Percentiles rank a stretch among this genome's conserved stretches.
These are phyloP conservation scores for Scarus forsteni DNA, from an alignment of 2,797 vertebrate species.

Conservation along the genomic window DNA sequence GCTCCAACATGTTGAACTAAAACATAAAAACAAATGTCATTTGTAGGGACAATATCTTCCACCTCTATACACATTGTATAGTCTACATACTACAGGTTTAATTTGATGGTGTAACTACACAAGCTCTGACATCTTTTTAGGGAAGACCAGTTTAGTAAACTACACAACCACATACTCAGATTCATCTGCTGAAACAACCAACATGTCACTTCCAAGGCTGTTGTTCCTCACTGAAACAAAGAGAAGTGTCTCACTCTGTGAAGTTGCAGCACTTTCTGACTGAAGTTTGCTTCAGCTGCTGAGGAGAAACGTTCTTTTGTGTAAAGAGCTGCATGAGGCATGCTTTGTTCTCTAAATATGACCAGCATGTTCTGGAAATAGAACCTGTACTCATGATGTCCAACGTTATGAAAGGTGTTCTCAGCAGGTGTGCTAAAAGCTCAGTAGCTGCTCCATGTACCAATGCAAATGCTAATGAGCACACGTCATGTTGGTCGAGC, in stretches of 20 bases:
- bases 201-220: too few relatives aligned
- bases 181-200: too few relatives aligned
- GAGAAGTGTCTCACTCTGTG: background rate
- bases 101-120: too few relatives aligned
- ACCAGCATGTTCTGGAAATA: background rate
- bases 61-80: too few relatives aligned
- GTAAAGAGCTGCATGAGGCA: background rate
- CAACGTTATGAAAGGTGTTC: background rate
- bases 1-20: too few relatives aligned
- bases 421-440: background rate
- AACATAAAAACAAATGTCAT: too few relatives aligned
- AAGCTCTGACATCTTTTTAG: too few relatives aligned
- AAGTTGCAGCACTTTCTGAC: background rate
- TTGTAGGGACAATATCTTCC: too few relatives aligned
- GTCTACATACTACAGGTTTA: too few relatives aligned
- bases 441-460: background rate
- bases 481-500: too few relatives aligned
- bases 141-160: too few relatives aligned
- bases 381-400: background rate
- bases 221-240: background rate
- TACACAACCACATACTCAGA: too few relatives aligned
- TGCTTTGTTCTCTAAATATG: background rate
- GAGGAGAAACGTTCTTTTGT: background rate
- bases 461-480: background rate
- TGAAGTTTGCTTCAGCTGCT: background rate